phyloP scores from a whole-genome alignment of 2,113 vertebrate genomes.

The Varanus komodoensis region DNA sequence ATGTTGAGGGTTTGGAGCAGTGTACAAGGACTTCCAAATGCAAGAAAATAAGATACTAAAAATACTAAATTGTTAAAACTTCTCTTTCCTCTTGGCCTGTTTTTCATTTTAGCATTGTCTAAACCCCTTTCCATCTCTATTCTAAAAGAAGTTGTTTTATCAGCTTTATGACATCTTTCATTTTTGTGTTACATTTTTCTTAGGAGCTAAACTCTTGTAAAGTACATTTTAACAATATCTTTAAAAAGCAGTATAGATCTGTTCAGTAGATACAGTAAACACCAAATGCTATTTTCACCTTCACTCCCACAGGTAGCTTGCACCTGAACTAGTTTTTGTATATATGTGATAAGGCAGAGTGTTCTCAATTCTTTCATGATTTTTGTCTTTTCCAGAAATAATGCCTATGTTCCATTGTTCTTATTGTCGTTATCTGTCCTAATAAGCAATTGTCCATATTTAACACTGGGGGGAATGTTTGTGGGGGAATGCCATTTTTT shows the following conservation, averaged over 20 bases:
- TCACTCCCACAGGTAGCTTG: neutral
- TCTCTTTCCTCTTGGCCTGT: neutral
- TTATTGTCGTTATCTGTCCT: neutral
- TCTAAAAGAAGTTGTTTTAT: neutral
- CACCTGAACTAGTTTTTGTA: neutral
- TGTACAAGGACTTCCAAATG: neutral
- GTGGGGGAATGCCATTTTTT: neutral
- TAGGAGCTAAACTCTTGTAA: neutral
- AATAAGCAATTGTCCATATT: neutral
- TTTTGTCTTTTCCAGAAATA: neutral
- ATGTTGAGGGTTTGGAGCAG: neutral
- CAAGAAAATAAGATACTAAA: neutral
- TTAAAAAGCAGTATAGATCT: neutral
- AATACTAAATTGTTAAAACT: neutral
- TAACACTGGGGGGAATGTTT: no score
- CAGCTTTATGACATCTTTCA: neutral
- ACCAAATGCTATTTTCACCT: neutral
- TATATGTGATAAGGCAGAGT: constrained; percentile 11
- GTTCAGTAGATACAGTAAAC: constrained; percentile 20
- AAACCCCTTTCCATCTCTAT: neutral
- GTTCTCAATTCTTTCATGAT: neutral
- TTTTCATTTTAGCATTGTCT: neutral
- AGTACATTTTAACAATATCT: neutral
- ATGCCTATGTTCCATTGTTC: neutral
- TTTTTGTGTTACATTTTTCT: constrained; percentile 18